Evolutionary conservation across 1,140 invertebrate genomes (phyloP), one percentile per base, ranked within the genome.

Genomic region (Drosophila rhopaloa): DNA sequence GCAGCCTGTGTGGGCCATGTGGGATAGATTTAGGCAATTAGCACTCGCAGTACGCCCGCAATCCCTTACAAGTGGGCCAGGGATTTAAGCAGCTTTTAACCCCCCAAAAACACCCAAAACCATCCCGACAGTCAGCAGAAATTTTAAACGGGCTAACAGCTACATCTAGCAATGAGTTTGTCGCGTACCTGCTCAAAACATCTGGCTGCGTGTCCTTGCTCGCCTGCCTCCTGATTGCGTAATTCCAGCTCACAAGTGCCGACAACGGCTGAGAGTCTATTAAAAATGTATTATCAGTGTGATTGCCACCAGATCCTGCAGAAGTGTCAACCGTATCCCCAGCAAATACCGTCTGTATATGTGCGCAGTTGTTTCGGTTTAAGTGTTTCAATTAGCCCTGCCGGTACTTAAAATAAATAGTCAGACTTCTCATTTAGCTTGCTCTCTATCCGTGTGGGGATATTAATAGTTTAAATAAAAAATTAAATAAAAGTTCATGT

Each of bases 11-110:
- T 77, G 78, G 37, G 54, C 66, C 83, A 88, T 82, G 79, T 82
- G 82, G 83, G 70, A 88, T 83, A 88, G 83, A 88, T 88, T 86
- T 83, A 54, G 70, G 65, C 79, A 85, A 85, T 88, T 85, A 85
- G 75, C 61, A 66, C 16, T 57, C 50, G 32, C 50, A 35, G 46
- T 50, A 72, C 40, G 19, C 35, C 47, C 38, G 14, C 43, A 41
- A 78, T 70, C 40, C 63, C 47, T 46, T 67, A 37, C 50, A 29
- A 61, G 47, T 19, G 40, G 66, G 41, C 46, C 38, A 41, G 63
- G 44, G 44, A 41, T 47, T 70, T 57, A 71, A 47, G 51, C 43
- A 51, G 43, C 24, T 27, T 35, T 40, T n/a, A 10, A 24, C 62
- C 66, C 16, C 32, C 19, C 14, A 16, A 24, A 35, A 54, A 27